Conservation (phyloP, 2,888 invertebrate species). For the Allophyes oxyacanthae region DNA sequence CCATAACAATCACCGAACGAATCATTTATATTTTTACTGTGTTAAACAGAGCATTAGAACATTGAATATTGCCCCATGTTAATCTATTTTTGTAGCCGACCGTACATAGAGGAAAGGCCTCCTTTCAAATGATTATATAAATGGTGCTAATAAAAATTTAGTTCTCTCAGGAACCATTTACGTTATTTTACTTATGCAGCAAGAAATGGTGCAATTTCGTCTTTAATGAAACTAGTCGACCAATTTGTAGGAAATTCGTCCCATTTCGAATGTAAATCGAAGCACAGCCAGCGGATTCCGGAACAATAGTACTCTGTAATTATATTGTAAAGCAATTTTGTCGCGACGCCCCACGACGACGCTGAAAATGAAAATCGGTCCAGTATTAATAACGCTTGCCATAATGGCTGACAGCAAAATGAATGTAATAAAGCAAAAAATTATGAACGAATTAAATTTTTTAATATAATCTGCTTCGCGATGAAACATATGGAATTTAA, state of each 20-base stretch:
- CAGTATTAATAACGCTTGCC: constrained; percentile 68
- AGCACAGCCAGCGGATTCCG: constrained; percentile 67
- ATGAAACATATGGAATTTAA: constrained; percentile 54
- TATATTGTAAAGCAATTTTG: constrained; percentile 86
- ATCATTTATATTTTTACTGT: too few relatives aligned
- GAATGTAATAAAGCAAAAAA: constrained; percentile 71
- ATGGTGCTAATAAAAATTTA: too few relatives aligned
- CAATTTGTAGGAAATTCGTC: constrained; percentile 61
- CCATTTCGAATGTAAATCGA: constrained; percentile 83
- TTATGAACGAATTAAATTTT: constrained; percentile 70
- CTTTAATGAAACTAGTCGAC: constrained; percentile 58
- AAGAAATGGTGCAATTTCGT: constrained; percentile 38
- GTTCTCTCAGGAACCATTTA: too few relatives aligned
- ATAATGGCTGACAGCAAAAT: constrained; percentile 63
- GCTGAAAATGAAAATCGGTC: constrained; percentile 75
- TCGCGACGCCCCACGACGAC: constrained; percentile 59
- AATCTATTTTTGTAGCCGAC: too few relatives aligned
- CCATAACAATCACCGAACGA: too few relatives aligned
- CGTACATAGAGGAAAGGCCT: too few relatives aligned
- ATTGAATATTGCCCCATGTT: too few relatives aligned
- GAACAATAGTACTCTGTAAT: constrained; percentile 81
- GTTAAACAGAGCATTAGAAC: too few relatives aligned
- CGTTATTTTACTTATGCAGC: neutral
- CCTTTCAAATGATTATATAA: too few relatives aligned
- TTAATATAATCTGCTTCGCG: constrained; percentile 57